Evolutionary conservation across 2,888 invertebrate genomes (phyloP), one percentile per base, ranked within the genome.

Genomic region (Cepaea hortensis): DNA sequence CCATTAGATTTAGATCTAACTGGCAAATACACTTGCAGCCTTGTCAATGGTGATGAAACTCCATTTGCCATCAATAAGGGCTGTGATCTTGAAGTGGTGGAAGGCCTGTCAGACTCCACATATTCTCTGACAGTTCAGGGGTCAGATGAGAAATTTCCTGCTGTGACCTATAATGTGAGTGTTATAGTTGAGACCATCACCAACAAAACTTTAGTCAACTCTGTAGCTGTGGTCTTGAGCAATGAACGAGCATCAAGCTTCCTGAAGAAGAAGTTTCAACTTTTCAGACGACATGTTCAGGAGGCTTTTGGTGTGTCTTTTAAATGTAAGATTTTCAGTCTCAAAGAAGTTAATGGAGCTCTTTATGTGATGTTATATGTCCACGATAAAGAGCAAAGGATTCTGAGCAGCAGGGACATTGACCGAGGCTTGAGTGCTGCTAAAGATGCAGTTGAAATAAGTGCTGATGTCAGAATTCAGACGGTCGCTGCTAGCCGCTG

Each of bases 1-100:
- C 99, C 99, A 0, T 97, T 97, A 92, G 99, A 99, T 95, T 96
- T 97, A 0, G 98, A 99, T 94, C 96, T 96, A n/a, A 96, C 96
- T 84, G 98, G 98, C 5, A 97, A 97, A 92, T 98, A 98, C 93
- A 96, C 96, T 92, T 99, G 98, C 93, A 96, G 96, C 93, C 88
- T 93, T 23, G 82, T 84, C 3, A 75, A 87, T 73, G 92, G 92
- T 11, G 91, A 91, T 77, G 88, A 88, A 23, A 96, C 95, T 83
- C 90, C 93, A 35, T 95, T 95, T 89, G 90, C 90, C 55, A 97
- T 98, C 85, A 73, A 55, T 11, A 95, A 95, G 85, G 97, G 96
- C 75, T 98, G 98, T 94, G 96, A 97, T 93, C 95, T 98, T 88
- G 96, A 97, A 91, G 96, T 97, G 18, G 46, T 85, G 68, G 83